phyloP scores from a whole-genome alignment of 2,113 vertebrate species.

The Gymnarchus niloticus region DNA sequence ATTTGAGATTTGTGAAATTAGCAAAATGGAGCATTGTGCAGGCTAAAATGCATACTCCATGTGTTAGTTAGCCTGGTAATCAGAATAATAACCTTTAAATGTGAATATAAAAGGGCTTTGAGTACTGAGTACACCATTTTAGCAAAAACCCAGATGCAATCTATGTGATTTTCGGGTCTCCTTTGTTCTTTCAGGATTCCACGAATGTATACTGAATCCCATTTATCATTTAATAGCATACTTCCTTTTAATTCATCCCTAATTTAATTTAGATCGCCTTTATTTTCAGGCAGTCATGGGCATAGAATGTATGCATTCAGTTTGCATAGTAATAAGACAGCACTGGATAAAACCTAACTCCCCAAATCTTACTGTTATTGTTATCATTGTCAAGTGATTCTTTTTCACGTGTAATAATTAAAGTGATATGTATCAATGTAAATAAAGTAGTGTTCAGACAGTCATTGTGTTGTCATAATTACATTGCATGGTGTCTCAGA shows the following conservation, averaged over 20 bases:
- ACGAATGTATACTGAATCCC: background rate
- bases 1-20: slow-evolving; percentile 11
- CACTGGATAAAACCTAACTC: background rate
- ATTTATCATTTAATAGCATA: background rate
- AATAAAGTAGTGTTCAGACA: background rate
- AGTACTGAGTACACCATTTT: background rate
- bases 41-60: slow-evolving; percentile 1
- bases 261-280: background rate
- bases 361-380: slow-evolving; percentile 1
- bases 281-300: background rate
- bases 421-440: background rate
- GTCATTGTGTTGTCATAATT: background rate
- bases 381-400: background rate
- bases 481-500: background rate
- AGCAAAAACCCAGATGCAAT: background rate
- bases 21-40: background rate
- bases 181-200: background rate
- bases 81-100: background rate
- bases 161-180: background rate
- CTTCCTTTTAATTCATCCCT: background rate
- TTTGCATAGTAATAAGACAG: slow-evolving; percentile 9
- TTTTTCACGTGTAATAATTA: background rate
- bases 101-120: background rate
- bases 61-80: background rate
- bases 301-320: background rate